A percentile compares a stretch with the other conserved stretches of the same genome.
These are phyloP conservation scores for Globicephala melas DNA, from an alignment of 2,113 vertebrate genomes.

Conservation along the genomic window DNA sequence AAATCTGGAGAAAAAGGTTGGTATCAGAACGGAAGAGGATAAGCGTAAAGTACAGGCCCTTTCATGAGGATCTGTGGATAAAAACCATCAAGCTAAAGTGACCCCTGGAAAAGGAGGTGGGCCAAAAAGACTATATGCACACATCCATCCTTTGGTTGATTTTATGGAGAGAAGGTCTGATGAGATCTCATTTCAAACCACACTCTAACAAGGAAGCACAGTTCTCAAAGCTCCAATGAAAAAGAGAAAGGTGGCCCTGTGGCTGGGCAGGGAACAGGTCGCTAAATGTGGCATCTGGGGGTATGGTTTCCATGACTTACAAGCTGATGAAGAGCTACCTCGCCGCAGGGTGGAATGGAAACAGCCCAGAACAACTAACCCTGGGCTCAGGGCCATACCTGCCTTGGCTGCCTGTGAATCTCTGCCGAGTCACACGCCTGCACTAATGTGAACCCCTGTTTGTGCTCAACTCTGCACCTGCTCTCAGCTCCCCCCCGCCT, in stretches of 20 bases:
- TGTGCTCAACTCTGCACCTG: conserved; percentile 59
- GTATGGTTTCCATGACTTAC: background rate
- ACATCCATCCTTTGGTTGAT: background rate
- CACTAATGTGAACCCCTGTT: conserved; percentile 49
- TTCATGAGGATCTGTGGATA: background rate
- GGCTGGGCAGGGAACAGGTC: conserved; percentile 1
- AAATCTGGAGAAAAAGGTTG: background rate
- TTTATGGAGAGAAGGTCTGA: background rate
- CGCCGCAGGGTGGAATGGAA: conserved; percentile 50
- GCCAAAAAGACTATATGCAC: background rate
- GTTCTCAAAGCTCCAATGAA: background rate
- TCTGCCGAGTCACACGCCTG: conserved; percentile 62
- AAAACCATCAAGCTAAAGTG: background rate
- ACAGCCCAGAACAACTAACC: background rate
- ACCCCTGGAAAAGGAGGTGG: background rate
- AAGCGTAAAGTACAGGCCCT: background rate
- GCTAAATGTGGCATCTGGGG: background rate
- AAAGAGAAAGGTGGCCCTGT: background rate
- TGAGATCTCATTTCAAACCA: conserved; percentile 37
- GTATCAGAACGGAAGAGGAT: background rate
- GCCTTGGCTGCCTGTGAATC: background rate
- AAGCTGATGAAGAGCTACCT: conserved; percentile 5
- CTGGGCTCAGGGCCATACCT: conserved; percentile 17
- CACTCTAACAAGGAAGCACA: background rate
- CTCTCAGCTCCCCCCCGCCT: background rate